These are phyloP conservation scores for Perca flavescens DNA, from an alignment of 2,113 vertebrate species.

Conservation along the genomic window DNA sequence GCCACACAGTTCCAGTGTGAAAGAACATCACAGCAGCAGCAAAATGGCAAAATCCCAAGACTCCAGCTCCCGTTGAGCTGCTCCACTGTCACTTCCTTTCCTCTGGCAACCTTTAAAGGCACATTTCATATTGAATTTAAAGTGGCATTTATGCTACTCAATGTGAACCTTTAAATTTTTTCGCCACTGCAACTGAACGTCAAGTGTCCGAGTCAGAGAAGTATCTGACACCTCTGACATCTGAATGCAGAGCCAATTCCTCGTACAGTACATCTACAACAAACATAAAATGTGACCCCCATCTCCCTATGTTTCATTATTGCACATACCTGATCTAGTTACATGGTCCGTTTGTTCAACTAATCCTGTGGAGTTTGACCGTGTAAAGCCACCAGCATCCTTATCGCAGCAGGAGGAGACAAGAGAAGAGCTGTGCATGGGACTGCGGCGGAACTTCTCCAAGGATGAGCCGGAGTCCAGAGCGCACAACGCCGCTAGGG, in stretches of 20 bases:
- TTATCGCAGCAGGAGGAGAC: conserved; percentile 43
- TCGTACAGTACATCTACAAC: background rate
- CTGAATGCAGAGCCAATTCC: background rate
- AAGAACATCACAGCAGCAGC: conserved; percentile 42
- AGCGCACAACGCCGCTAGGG: conserved; percentile 38
- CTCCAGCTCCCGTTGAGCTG: conserved; percentile 51
- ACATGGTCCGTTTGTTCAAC: conserved; percentile 64
- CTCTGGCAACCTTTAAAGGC: conserved; percentile 22
- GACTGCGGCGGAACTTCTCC: conserved; percentile 69
- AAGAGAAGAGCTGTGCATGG: conserved; percentile 32
- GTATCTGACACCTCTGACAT: background rate
- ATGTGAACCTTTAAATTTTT: background rate
- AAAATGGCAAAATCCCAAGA: conserved; percentile 49
- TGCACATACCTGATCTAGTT: conserved; percentile 71
- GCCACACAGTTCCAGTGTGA: conserved; percentile 4
- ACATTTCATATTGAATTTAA: conserved; percentile 12
- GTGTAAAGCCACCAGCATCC: conserved; percentile 58
- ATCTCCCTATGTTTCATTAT: background rate
- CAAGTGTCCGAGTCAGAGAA: background rate
- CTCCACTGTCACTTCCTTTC: conserved; percentile 23
- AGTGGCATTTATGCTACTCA: background rate
- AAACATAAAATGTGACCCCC: background rate
- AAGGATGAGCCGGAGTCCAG: conserved; percentile 60
- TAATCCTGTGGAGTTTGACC: conserved; percentile 51
- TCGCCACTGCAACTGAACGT: background rate